Percentiles rank a stretch among this genome's conserved stretches.
These are phyloP conservation scores for Lacanobia wlatinum DNA, from an alignment of 2,888 invertebrate genomes.

Conservation along the genomic window DNA sequence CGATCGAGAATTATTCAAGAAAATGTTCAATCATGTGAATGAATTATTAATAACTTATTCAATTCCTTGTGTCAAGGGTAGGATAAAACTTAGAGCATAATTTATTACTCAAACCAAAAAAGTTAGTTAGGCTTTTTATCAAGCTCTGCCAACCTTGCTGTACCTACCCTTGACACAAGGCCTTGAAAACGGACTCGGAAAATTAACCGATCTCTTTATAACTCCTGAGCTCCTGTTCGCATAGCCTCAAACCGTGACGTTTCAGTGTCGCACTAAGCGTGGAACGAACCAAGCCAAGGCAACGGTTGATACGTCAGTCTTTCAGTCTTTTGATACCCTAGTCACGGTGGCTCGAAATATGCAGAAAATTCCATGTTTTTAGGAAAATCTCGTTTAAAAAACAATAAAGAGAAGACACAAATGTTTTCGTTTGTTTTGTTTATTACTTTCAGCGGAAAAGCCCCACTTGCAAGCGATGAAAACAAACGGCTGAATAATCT, in stretches of 20 bases:
- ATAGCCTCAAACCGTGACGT: constrained; percentile 75
- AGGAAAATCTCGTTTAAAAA: constrained; percentile 73
- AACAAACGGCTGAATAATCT: neutral
- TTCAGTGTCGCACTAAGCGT: constrained; percentile 55
- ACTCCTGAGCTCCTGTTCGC: constrained; percentile 72
- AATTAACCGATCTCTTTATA: neutral
- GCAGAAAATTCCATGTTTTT: constrained; percentile 88
- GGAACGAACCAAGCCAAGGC: constrained; percentile 10
- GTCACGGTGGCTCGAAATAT: constrained; percentile 82
- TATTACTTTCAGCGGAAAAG: constrained; percentile 8
- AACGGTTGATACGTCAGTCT: constrained; percentile 42
- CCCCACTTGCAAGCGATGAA: constrained; percentile 18
- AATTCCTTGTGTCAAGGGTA: too few species aligned
- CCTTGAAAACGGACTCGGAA: constrained; percentile 11
- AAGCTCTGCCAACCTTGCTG: neutral
- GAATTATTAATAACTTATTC: too few species aligned
- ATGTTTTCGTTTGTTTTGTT: constrained; percentile 54
- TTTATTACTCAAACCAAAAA: too few species aligned
- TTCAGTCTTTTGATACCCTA: constrained; percentile 72
- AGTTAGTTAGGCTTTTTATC: too few species aligned
- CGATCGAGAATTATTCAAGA: too few species aligned
- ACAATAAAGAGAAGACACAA: constrained; percentile 62
- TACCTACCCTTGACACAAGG: neutral
- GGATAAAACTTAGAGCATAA: too few species aligned
- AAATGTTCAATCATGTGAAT: too few species aligned